Percentiles rank a stretch among this genome's conserved stretches.
These are phyloP conservation scores for Cyprinodon brontotheroides DNA, from an alignment of 2,113 vertebrate species.

Conservation along the genomic window DNA sequence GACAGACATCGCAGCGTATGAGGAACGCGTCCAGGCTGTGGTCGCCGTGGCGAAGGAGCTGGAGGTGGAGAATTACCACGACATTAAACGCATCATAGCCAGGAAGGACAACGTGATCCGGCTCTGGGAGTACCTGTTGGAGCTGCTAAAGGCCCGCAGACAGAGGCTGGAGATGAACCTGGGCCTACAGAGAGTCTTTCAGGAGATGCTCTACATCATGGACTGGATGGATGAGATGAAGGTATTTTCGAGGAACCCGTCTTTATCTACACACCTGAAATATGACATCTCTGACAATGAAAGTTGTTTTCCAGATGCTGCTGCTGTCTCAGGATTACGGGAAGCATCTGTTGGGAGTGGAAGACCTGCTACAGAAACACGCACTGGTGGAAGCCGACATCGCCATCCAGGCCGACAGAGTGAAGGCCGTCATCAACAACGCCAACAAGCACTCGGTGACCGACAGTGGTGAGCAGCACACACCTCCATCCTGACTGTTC, in stretches of 20 bases:
- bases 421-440: slow-evolving; percentile 88
- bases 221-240: slow-evolving; percentile 99
- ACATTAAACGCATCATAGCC: slow-evolving; percentile 91
- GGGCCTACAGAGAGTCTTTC: slow-evolving; percentile 94
- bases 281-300: not conserved
- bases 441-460: slow-evolving; percentile 88
- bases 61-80: slow-evolving; percentile 91
- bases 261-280: too few relatives aligned
- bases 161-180: slow-evolving; percentile 94
- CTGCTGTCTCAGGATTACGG: slow-evolving; percentile 95
- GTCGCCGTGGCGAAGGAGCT: slow-evolving; percentile 90
- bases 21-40: slow-evolving; percentile 94
- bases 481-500: not conserved
- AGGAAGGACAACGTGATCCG: slow-evolving; percentile 94
- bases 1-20: slow-evolving; percentile 93
- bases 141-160: slow-evolving; percentile 89
- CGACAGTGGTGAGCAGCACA: slow-evolving; percentile 81
- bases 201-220: slow-evolving; percentile 98
- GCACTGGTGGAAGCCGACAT: slow-evolving; percentile 95
- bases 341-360: slow-evolving; percentile 93
- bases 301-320: slow-evolving; percentile 82
- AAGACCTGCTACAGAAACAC: slow-evolving; percentile 95
- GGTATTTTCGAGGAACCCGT: slow-evolving; percentile 67
- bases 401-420: slow-evolving; percentile 90
- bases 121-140: slow-evolving; percentile 95